These are phyloP conservation scores for Ectemnius continuus DNA, from an alignment of 2,888 invertebrate genomes.

Conservation along the genomic window DNA sequence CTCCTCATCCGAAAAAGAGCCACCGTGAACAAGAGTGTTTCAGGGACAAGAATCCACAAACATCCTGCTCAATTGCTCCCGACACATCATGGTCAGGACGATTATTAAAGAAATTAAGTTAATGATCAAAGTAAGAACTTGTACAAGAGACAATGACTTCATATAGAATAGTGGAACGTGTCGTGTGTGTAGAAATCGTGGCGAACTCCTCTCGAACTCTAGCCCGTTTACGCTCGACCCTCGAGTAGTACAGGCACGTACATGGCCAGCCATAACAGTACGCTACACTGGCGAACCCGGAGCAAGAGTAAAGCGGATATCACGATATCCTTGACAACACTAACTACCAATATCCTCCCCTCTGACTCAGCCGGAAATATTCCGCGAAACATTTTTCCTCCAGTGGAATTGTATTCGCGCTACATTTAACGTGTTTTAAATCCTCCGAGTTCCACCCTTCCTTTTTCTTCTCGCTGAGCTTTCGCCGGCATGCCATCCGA, in stretches of 20 bases:
- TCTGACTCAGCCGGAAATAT: neutral
- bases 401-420: neutral
- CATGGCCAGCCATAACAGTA: slow-evolving; percentile 12
- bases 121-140: too few relatives aligned
- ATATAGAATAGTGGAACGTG: neutral
- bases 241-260: slow-evolving; percentile 27
- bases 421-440: neutral
- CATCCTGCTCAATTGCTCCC: neutral
- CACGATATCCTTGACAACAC: too few relatives aligned
- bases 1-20: slow-evolving; percentile 10
- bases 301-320: too few relatives aligned
- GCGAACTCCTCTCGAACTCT: neutral
- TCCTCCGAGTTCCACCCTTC: too few relatives aligned
- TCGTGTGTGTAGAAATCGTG: neutral
- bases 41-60: neutral
- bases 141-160: neutral
- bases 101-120: too few relatives aligned
- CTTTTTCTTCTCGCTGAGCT: too few relatives aligned
- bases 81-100: too few relatives aligned
- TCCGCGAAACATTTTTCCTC: neutral
- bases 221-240: neutral
- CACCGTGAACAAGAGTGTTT: neutral
- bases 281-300: neutral
- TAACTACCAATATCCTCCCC: too few relatives aligned
- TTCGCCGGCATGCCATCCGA: neutral